Percentiles rank a stretch among this genome's conserved stretches.
phyloP scores from a whole-genome alignment of 2,797 vertebrate species.

The Pantherophis alleghaniensis region DNA sequence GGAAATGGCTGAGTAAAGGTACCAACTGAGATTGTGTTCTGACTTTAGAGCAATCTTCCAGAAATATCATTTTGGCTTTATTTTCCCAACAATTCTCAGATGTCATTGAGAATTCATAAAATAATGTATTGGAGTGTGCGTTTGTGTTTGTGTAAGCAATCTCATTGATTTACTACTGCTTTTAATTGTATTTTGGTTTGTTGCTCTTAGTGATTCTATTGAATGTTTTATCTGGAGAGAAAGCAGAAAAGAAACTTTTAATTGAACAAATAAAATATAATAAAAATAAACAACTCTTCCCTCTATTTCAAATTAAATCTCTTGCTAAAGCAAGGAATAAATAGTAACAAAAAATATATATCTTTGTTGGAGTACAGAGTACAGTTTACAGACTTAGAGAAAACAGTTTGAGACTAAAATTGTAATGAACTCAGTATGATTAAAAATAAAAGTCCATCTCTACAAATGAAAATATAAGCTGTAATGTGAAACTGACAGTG shows the following conservation, averaged over 20 bases:
- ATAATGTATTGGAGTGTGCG: not conserved
- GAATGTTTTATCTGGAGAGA: not conserved
- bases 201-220: not conserved
- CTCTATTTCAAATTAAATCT: not conserved
- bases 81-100: not conserved
- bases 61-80: not conserved
- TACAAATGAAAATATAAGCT: not conserved
- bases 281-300: not conserved
- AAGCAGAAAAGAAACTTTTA: not conserved
- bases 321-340: not conserved
- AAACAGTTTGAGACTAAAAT: not conserved
- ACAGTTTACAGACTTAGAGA: not conserved
- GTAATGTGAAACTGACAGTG: not conserved
- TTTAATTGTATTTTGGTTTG: constrained; percentile 10
- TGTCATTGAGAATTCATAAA: not conserved
- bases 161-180: constrained; percentile 1
- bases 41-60: not conserved
- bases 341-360: not conserved
- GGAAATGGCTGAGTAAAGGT: no score
- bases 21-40: not conserved
- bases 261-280: not conserved
- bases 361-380: not conserved
- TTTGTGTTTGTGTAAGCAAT: not conserved
- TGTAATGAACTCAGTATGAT: not conserved
- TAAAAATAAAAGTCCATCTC: not conserved